These are phyloP conservation scores for Tillus elongatus DNA, from an alignment of 2,888 invertebrate genomes.

Conservation along the genomic window DNA sequence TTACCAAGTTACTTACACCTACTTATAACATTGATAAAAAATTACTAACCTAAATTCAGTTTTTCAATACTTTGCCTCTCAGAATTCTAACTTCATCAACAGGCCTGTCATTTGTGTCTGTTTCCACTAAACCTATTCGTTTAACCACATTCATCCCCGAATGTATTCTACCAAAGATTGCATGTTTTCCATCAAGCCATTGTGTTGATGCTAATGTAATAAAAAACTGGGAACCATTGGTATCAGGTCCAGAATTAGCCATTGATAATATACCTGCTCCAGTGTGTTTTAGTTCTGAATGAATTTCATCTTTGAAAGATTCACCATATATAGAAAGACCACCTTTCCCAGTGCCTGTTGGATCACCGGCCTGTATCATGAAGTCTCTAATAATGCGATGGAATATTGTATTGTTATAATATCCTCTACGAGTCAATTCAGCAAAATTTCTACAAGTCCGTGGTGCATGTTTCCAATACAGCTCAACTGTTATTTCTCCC, in stretches of 20 bases:
- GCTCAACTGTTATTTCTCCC: constrained; percentile 84
- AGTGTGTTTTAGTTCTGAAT: constrained; percentile 89
- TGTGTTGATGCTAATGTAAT: constrained; percentile 94
- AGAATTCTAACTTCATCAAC: constrained; percentile 78
- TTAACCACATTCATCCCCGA: constrained; percentile 86
- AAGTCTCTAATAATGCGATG: constrained; percentile 92
- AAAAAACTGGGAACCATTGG: constrained; percentile 98
- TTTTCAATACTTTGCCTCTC: constrained; percentile 46
- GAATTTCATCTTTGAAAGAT: constrained; percentile 92
- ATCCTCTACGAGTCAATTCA: constrained; percentile 83
- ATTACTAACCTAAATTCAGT: no score
- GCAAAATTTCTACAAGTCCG: constrained; percentile 95
- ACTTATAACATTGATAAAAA: no score
- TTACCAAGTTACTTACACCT: no score
- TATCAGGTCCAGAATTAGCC: constrained; percentile 96
- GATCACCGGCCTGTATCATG: constrained; percentile 95
- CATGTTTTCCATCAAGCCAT: constrained; percentile 96
- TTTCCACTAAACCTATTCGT: constrained; percentile 87
- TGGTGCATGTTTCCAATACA: constrained; percentile 99
- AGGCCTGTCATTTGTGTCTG: constrained; percentile 86
- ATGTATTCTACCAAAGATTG: constrained; percentile 88
- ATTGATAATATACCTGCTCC: constrained; percentile 85
- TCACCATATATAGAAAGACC: constrained; percentile 95
- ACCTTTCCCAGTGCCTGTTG: constrained; percentile 80
- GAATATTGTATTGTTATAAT: constrained; percentile 93